These are phyloP conservation scores for Meleagris gallopavo DNA, from an alignment of 2,113 vertebrate genomes.

Conservation along the genomic window DNA sequence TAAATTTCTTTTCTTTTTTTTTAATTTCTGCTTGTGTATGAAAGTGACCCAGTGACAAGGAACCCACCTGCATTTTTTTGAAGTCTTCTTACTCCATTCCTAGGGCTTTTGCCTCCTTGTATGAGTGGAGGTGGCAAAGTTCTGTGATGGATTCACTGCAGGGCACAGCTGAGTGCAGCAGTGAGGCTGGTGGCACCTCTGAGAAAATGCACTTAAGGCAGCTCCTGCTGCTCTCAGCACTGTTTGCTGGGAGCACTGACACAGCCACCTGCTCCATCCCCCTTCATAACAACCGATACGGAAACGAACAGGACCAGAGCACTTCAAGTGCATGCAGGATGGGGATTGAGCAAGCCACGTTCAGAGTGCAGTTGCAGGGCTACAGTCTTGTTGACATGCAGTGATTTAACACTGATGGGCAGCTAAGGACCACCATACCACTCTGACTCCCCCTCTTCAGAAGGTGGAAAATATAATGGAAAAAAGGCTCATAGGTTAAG, in stretches of 20 bases:
- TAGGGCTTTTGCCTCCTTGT: no score
- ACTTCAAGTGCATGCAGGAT: not conserved
- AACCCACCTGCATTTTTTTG: not conserved
- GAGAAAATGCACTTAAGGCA: not conserved
- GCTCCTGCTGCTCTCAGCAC: not conserved
- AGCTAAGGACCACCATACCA: not conserved
- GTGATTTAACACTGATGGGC: not conserved
- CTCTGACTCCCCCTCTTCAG: not conserved
- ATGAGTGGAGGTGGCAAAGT: not conserved
- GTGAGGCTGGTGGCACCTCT: not conserved
- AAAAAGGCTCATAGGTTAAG: not conserved
- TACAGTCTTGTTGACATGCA: not conserved
- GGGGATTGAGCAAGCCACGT: not conserved
- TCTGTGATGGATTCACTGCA: no score
- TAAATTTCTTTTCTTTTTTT: no score
- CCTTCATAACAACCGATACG: no score
- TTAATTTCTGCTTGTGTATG: rapidly evolving
- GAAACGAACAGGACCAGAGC: no score
- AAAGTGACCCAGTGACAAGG: not conserved
- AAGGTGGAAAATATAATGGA: not conserved
- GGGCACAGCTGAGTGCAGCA: no score
- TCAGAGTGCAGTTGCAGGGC: not conserved
- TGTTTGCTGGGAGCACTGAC: not conserved
- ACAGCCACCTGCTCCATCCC: not conserved
- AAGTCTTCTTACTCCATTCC: not conserved